These are phyloP conservation scores for Myotis vivesi DNA, from an alignment of 2,797 vertebrate species.

Conservation along the genomic window DNA sequence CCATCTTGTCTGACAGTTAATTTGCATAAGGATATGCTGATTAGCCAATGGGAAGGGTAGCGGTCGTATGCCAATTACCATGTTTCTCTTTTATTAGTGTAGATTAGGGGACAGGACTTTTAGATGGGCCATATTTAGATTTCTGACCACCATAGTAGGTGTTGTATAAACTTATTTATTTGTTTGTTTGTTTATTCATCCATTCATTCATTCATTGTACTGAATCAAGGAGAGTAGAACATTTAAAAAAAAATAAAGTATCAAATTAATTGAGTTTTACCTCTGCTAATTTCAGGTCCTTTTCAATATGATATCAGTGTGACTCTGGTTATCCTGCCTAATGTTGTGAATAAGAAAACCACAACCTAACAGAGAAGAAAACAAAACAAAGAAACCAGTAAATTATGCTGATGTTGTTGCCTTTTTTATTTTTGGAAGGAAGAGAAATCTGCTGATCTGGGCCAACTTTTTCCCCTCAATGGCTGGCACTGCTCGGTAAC, in stretches of 20 bases:
- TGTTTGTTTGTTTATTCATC: not conserved
- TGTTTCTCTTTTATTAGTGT: too few species aligned
- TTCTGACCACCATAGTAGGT: not conserved
- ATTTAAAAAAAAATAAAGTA: not conserved
- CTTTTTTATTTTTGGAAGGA: constrained; percentile 55
- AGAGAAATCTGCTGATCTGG: constrained; percentile 30
- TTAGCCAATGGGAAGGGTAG: too few species aligned
- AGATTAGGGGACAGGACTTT: not conserved
- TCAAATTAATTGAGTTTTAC: constrained; percentile 26
- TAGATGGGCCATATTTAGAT: not conserved
- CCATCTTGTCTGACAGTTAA: too few species aligned
- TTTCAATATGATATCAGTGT: constrained; percentile 32
- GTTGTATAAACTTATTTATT: not conserved
- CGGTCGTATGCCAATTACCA: too few species aligned
- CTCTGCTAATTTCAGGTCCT: constrained; percentile 18
- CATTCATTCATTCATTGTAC: not conserved
- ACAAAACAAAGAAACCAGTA: constrained; percentile 23
- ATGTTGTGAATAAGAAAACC: constrained; percentile 55
- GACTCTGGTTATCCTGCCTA: not conserved
- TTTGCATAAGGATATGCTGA: too few species aligned
- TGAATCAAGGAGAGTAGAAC: not conserved
- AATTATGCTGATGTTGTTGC: constrained; percentile 63
- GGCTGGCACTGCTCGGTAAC: constrained; percentile 15
- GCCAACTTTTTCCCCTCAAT: constrained; percentile 45
- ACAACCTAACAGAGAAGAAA: constrained; percentile 40